These are phyloP conservation scores for Himalopsyche phryganea DNA, from an alignment of 1,140 invertebrate genomes.

Conservation along the genomic window DNA sequence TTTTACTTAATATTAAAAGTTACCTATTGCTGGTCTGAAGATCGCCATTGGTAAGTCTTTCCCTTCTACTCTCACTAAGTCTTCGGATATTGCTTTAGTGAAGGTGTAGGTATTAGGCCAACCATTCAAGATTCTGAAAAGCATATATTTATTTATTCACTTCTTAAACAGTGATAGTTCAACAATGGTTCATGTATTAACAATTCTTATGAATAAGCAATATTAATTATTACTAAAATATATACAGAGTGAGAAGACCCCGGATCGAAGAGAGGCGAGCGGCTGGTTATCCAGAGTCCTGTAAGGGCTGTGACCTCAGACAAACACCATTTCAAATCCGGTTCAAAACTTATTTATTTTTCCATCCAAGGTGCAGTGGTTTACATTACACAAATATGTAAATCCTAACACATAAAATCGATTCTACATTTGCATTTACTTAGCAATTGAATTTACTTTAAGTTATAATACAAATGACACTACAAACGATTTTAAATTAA, in stretches of 20 bases:
- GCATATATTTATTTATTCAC: neutral
- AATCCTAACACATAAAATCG: too few species aligned
- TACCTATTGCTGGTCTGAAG: conserved; percentile 76
- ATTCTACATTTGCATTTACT: too few species aligned
- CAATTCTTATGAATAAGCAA: too few species aligned
- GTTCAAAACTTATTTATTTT: too few species aligned
- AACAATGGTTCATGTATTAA: too few species aligned
- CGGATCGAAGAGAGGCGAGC: neutral
- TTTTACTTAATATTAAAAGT: conserved; percentile 2
- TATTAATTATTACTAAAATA: neutral
- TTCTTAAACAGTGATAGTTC: neutral
- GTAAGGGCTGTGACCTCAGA: neutral
- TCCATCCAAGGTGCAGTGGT: too few species aligned
- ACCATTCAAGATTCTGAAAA: conserved; percentile 58
- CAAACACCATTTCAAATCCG: too few species aligned
- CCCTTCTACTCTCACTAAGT: conserved; percentile 53
- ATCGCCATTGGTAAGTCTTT: conserved; percentile 66
- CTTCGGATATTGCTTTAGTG: conserved; percentile 69
- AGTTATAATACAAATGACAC: too few species aligned
- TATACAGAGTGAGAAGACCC: neutral
- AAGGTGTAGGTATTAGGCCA: conserved; percentile 73
- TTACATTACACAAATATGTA: too few species aligned
- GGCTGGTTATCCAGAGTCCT: neutral
- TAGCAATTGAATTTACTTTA: too few species aligned
- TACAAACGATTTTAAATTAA: too few species aligned